Percentiles rank a stretch among this genome's conserved stretches.
Evolutionary conservation across 53 echinoderm and acorn worm species (phyloP).

Genomic region (Echinarachnius parma): DNA sequence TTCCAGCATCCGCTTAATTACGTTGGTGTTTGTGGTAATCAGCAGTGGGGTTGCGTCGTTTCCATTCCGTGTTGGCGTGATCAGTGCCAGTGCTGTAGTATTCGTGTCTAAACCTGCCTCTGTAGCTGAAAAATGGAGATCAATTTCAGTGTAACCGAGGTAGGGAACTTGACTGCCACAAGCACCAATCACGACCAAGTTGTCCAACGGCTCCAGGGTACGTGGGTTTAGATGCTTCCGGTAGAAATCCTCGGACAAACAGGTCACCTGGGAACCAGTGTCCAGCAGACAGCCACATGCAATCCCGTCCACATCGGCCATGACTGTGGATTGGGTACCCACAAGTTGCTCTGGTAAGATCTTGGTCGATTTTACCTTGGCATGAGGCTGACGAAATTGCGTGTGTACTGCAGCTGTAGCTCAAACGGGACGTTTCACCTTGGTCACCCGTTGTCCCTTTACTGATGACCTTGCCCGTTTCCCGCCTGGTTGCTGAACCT

Average conservation of each 20-base stretch:
- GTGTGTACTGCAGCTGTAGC: background rate
- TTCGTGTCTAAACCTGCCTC: conserved; percentile 1
- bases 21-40: conserved; percentile 22
- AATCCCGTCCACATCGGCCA: conserved; percentile 21
- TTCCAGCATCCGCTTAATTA: background rate
- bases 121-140: conserved; percentile 5
- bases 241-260: conserved; percentile 20
- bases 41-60: background rate
- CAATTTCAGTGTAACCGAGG: conserved; percentile 12
- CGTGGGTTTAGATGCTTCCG: conserved; percentile 1
- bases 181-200: conserved; percentile 18
- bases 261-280: conserved; percentile 39
- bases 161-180: conserved; percentile 1
- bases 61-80: conserved; percentile 2
- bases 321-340: conserved; percentile 10
- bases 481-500: conserved; percentile 35
- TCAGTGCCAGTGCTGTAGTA: conserved; percentile 20
- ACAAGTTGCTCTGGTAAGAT: background rate
- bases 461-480: conserved; percentile 47
- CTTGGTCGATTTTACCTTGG: background rate
- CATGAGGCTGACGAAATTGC: background rate
- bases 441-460: conserved; percentile 44
- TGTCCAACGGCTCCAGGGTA: conserved; percentile 5
- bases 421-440: background rate
- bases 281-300: conserved; percentile 19